Conservation (phyloP, 2,113 vertebrate genomes). For the Xyliphius kryptos region DNA sequence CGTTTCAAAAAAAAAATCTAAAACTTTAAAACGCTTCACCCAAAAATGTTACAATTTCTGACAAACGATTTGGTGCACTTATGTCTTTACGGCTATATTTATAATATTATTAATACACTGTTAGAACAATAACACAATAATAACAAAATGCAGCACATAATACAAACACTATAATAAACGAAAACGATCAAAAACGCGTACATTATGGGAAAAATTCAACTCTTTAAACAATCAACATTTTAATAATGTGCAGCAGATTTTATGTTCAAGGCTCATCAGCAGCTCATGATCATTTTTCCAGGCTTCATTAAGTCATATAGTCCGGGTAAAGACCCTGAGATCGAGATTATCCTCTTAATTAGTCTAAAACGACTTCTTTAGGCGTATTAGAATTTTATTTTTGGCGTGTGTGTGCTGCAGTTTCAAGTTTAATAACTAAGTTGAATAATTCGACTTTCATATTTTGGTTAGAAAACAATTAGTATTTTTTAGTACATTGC, state of each 20-base stretch:
- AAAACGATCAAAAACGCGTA: conserved; percentile 2
- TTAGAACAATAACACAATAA: neutral
- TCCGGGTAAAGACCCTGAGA: conserved; percentile 1
- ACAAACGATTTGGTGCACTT: too few relatives aligned
- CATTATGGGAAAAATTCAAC: conserved; percentile 10
- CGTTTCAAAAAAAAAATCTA: too few relatives aligned
- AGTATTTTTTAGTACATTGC: too few relatives aligned
- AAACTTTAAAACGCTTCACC: too few relatives aligned
- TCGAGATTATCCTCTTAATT: conserved; percentile 9
- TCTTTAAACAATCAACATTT: neutral
- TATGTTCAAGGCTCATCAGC: conserved; percentile 1
- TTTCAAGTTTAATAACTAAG: too few relatives aligned
- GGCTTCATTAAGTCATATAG: conserved; percentile 14
- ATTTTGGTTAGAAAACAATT: too few relatives aligned
- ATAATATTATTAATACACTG: neutral
- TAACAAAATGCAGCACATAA: neutral
- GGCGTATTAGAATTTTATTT: too few relatives aligned
- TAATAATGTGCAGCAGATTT: neutral
- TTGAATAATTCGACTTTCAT: too few relatives aligned
- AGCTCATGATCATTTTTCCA: neutral
- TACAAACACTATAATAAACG: neutral
- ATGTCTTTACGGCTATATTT: too few relatives aligned
- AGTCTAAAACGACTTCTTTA: neutral
- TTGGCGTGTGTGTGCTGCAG: too few relatives aligned
- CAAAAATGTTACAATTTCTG: too few relatives aligned